A percentile compares a stretch with the other conserved stretches of the same genome.
These are phyloP conservation scores for Theocolax elegans DNA, from an alignment of 1,140 invertebrate genomes.

Conservation along the genomic window DNA sequence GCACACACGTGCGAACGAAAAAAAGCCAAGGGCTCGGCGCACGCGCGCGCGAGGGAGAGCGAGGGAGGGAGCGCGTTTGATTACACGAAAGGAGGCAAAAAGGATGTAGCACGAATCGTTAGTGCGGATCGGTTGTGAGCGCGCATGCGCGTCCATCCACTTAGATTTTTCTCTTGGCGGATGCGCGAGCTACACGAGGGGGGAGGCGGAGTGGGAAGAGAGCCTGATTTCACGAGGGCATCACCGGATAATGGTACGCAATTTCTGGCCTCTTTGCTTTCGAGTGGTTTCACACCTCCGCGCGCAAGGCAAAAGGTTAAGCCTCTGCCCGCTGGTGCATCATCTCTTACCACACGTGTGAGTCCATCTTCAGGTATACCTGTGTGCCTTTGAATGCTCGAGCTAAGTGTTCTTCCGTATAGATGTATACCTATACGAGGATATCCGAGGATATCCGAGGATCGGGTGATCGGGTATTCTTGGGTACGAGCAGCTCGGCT, in stretches of 20 bases:
- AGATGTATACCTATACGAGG: too few relatives aligned
- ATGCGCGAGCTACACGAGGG: not conserved
- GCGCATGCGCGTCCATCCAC: not conserved
- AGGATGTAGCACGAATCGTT: slow-evolving; percentile 12
- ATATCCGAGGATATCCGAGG: too few relatives aligned
- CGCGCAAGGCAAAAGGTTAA: slow-evolving; percentile 65
- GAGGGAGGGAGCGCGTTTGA: not conserved
- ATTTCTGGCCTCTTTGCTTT: slow-evolving; percentile 67
- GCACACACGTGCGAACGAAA: not conserved
- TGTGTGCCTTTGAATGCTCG: too few relatives aligned
- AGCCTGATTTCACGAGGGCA: slow-evolving; percentile 55
- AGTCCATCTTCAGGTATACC: too few relatives aligned
- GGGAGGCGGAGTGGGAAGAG: slow-evolving; percentile 19
- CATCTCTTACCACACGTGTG: not conserved
- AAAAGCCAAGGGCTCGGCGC: too few relatives aligned
- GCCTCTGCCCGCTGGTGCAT: slow-evolving; percentile 17
- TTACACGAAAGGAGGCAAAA: not conserved
- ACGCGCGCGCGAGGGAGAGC: too few relatives aligned
- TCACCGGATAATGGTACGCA: slow-evolving; percentile 66
- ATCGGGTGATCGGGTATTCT: too few relatives aligned
- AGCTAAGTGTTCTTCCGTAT: not conserved
- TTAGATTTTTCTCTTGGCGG: not conserved
- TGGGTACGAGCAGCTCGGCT: slow-evolving; percentile 15
- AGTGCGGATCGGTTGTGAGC: not conserved
- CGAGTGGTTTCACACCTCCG: slow-evolving; percentile 66